A percentile compares a stretch with the other conserved stretches of the same genome.
These are phyloP conservation scores for Platycercus adscitus DNA, from an alignment of 2,113 vertebrate genomes.

Conservation along the genomic window DNA sequence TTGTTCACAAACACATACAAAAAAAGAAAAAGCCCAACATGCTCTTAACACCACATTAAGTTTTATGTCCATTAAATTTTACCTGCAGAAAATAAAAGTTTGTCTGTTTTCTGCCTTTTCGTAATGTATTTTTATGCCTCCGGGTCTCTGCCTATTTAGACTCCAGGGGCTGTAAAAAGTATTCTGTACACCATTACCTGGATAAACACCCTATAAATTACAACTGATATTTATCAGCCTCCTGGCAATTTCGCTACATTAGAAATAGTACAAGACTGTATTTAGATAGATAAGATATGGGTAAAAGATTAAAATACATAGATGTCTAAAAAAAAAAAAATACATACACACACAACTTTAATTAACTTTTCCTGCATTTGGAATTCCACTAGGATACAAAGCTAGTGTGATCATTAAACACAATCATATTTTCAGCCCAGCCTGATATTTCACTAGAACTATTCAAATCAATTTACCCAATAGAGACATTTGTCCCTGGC, in stretches of 20 bases:
- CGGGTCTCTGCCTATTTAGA: constrained; percentile 48
- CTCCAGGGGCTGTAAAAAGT: constrained; percentile 48
- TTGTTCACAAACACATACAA: background rate
- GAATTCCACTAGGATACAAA: constrained; percentile 65
- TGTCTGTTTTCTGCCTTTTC: constrained; percentile 62
- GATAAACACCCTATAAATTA: constrained; percentile 73
- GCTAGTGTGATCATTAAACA: constrained; percentile 73
- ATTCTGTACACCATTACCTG: constrained; percentile 62
- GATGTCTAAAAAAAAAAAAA: constrained; percentile 18
- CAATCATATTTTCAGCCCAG: constrained; percentile 76
- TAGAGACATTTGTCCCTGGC: constrained; percentile 79
- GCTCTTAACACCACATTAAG: constrained; percentile 36
- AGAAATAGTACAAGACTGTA: constrained; percentile 16
- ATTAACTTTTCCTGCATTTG: constrained; percentile 71
- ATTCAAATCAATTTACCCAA: constrained; percentile 84
- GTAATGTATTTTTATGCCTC: constrained; percentile 67
- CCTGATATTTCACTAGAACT: constrained; percentile 78
- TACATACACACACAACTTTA: constrained; percentile 30
- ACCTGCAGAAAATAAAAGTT: constrained; percentile 62
- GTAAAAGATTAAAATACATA: constrained; percentile 57
- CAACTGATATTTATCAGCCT: constrained; percentile 60
- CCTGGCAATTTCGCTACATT: constrained; percentile 39
- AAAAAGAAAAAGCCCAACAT: background rate
- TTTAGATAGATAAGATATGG: constrained; percentile 63
- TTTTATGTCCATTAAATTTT: constrained; percentile 67